Evolutionary conservation across 2,113 vertebrate species (phyloP), one percentile per base, ranked within the genome.

Genomic region (Poeciliopsis occidentalis): DNA sequence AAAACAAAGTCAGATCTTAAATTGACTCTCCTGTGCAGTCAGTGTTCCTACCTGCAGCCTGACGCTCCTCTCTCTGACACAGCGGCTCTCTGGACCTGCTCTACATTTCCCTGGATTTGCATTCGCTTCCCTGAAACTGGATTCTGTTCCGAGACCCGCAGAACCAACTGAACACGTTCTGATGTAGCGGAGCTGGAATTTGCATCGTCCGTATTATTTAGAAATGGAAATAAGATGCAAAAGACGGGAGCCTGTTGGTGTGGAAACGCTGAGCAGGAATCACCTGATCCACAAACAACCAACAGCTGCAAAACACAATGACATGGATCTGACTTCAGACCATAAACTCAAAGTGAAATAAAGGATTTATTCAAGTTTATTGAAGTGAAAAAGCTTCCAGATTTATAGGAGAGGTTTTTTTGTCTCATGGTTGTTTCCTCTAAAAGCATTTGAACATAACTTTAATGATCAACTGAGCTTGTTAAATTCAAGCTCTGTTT

Each of bases 161-260:
- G 31, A 67, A 15, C 24, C 11, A 17, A 17, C n/a, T 29, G 67
- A 57, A 57, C 51, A 3, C 26, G n/a, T 29, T 30, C 30, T 77
- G 60, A 34, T 27, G 4, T 60, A 60, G 32, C 12, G 1, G 1
- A 12, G 39, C n/a, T 51, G 7, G 37, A 0, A 73, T 88, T 83
- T 88, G 86, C 78, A 85, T 88, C 1, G 26, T 64, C 61, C 0
- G 13, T 69, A 60, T 64, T 66, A 76, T 75, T 81, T 47, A 51
- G 24, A 64, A 67, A 79, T 44, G 75, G n/a, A 88, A 84, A 85
- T 69, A 17, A 77, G 0, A 88, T 85, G 86, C 78, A 88, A 88
- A 88, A 8, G 13, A 15, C n/a, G 0, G 12, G 0, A 64, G 24
- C 2, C 60, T 64, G 64, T 2, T 30, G 51, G 24, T 1, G 19